Base-by-base conservation (phyloP, 2,888 invertebrate genomes). In the Eudemis profundana region DNA sequence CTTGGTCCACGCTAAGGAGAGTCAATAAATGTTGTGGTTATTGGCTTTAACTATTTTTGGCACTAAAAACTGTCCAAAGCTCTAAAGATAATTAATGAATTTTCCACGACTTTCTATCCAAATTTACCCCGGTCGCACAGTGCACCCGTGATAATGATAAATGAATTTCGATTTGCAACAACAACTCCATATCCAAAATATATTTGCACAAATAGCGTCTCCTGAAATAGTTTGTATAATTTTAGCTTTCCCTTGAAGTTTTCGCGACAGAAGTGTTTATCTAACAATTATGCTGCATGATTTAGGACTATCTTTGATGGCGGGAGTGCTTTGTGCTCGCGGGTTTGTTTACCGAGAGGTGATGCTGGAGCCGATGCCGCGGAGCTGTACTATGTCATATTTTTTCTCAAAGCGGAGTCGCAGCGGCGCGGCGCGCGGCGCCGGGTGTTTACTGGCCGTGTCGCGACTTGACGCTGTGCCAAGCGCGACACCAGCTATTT, bases 401-500 rank as follows among this genome's bases (percentile, higher is more conserved):
- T 87, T 87, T 87, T 86, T 83, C 73, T 78, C 74, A 80, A 83
- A 82, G 77, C 78, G 40, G 67, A 68, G 67, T 68, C 61, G 64
- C 71, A 68, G n/a, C 36, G 19, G 23, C 1, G 47, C 19, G 36
- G 64, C 1, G 47, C 19, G 36, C 57, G 59, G 42, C 46, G 29
- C 36, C 47, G 57, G 72, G 74, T 84, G 84, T 85, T 85, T 84
- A 85, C 81, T 74, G 76, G 75, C 70, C 72, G 67, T 70, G 76
- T 72, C 70, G 69, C 65, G 71, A 81, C 70, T 87, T 90, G 90
- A 88, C 74, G 78, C 72, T 69, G 83, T 89, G 90, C 90, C 90
- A 90, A 89, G 69, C 78, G 77, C 80, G 82, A 87, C 84, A 81
- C 74, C 72, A 72, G 82, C 82, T 90, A 89, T 89, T 90, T 89